Base-by-base conservation (phyloP, 2,113 vertebrate genomes). In the Microcebus ravelobensis region DNA sequence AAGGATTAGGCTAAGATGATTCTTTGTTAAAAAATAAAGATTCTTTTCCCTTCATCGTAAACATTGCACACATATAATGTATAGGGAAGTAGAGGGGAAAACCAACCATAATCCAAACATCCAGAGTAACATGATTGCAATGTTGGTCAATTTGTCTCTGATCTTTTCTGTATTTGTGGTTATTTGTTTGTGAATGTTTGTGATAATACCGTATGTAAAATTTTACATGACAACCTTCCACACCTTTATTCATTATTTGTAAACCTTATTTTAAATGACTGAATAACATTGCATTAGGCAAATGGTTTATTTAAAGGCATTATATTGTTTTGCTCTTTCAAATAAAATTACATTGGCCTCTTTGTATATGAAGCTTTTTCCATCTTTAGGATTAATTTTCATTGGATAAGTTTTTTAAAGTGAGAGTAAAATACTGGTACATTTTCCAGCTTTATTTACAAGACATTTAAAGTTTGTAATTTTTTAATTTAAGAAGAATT, bases 301-400 rank as follows among this genome's bases (percentile, higher is more conserved):
- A 93, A 85, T 77, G 25, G 94, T 63, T 55, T 92, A n/a, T 52
- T 92, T 85, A 95, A 85, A 92, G n/a, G 48, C 42, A 86, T 95
- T 82, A 71, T 11, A 39, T 23, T 13, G 20, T 48, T 96, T 90
- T 89, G 23, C 57, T 95, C 68, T 94, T 96, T 92, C 29, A 87
- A 71, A 52, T 80, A 91, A 82, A 96, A 96, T 82, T 63, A 36
- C 15, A 52, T 8, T 77, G n/a, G 48, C 42, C 6, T 23, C 23
- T 91, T 91, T 45, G 88, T 80, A 27, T 31, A 73, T 36, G 52
- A 89, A 67, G 25, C 34, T 95, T 96, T 91, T 45, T 88, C 48
- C 42, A 45, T 63, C 2, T 25, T 92, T 17, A 68, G 77, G 48
- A 92, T 93, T 85, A 77, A 94, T 92, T 95, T 87, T 67, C 42